phyloP scores from a whole-genome alignment of 1,140 invertebrate species.

The Drosophila azteca region DNA sequence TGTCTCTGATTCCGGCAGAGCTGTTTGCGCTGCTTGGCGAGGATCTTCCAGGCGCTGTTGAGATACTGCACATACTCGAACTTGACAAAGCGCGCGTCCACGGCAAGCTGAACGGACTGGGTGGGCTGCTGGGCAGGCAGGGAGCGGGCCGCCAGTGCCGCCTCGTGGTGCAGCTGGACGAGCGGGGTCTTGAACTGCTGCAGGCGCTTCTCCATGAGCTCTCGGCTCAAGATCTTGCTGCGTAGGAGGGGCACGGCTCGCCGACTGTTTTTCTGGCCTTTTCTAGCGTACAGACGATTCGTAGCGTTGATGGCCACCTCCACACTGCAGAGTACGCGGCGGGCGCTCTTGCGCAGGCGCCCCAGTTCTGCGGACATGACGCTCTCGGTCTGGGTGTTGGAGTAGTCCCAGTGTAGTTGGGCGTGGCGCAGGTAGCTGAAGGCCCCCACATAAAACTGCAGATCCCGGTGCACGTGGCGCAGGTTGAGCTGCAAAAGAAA shows the following conservation, averaged over 20 bases:
- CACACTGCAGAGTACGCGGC: constrained; percentile 56
- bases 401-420: constrained; percentile 56
- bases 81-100: constrained; percentile 53
- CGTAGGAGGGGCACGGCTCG: background rate
- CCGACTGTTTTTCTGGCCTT: background rate
- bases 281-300: constrained; percentile 15
- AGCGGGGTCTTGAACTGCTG: constrained; percentile 43
- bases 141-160: constrained; percentile 30
- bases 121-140: background rate
- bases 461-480: constrained; percentile 59
- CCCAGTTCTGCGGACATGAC: constrained; percentile 41
- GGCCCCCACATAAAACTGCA: constrained; percentile 69
- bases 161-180: constrained; percentile 43
- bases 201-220: constrained; percentile 50
- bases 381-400: constrained; percentile 26
- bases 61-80: constrained; percentile 52
- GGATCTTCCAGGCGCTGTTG: constrained; percentile 36
- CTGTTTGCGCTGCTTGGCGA: constrained; percentile 21
- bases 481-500: constrained; percentile 45
- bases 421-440: constrained; percentile 65
- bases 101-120: background rate
- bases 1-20: constrained; percentile 1
- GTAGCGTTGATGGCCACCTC: constrained; percentile 64
- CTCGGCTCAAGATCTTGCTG: constrained; percentile 29
- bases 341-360: constrained; percentile 36